Evolutionary conservation across 2,113 vertebrate genomes (phyloP), one percentile per base, ranked within the genome.

Genomic region (Ramphastos sulfuratus): DNA sequence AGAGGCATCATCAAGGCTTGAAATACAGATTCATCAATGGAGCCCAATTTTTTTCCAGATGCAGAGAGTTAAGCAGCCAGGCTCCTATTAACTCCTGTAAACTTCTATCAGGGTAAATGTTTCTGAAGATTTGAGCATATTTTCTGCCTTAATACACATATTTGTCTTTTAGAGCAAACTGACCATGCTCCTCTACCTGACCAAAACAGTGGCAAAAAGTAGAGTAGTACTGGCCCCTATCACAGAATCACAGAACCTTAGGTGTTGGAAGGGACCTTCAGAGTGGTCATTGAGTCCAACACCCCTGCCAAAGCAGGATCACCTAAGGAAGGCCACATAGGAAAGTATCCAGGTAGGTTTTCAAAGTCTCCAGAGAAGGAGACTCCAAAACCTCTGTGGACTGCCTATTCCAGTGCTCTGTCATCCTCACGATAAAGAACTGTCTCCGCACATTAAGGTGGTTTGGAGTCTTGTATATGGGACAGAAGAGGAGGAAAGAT

Each of bases 141-240:
- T 80, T 74, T 42, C 50, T 52, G 16, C 31, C 63, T 73, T 63
- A 69, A 67, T 37, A 42, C 10, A 50, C 16, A 17, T 33, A 42
- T 39, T 75, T 44, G 33, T 56, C 39, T 65, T 20, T 23, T 4
- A 64, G 6, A 61, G 24, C 23, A 35, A 30, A 19, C 63, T 37
- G 23, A 82, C 16, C 37, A 30, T 17, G 67, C 30, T 61, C 20
- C 39, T 74, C 27, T 31, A 44, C 20, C 37, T 54, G 63, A 82
- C 4, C 3, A 1, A 76, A 84, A 61, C 0, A 89, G 61, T 3
- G 2, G 30, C 74, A 72, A 42, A 54, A 7, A 11, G 25, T 10
- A 31, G 9, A 76, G 39, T 25, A 63, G 58, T 73, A 44, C 4
- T 19, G 23, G n/a, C 31, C 72, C 18, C 3, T 5, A 33, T 1